Evolutionary conservation across 2,797 vertebrate genomes (phyloP).

Genomic region (Rhinophrynus dorsalis): DNA sequence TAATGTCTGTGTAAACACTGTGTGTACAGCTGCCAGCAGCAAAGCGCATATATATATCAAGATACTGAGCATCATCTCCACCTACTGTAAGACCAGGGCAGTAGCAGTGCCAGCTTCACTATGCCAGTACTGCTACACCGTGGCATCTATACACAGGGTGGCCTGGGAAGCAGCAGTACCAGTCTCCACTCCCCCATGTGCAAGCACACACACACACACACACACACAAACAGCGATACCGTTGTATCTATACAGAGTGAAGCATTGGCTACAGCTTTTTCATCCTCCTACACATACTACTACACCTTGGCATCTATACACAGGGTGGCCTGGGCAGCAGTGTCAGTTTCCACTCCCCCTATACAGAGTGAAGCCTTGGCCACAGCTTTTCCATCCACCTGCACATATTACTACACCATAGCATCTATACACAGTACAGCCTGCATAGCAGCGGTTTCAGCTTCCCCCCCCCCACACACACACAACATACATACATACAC

Average conservation of each 20-base stretch:
- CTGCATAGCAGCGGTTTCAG: not conserved
- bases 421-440: not conserved
- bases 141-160: too few species aligned
- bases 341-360: not conserved
- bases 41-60: not conserved
- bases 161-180: slow-evolving; percentile 1
- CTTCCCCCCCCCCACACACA: not conserved
- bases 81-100: not conserved
- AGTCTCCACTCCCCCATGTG: not conserved
- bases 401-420: not conserved
- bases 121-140: too few species aligned
- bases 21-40: not conserved
- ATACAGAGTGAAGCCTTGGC: not conserved
- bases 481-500: too few species aligned
- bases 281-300: too few species aligned
- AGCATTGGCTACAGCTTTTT: too few species aligned
- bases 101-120: not conserved
- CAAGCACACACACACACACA: too few species aligned
- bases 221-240: too few species aligned
- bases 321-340: too few species aligned
- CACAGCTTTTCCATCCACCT: not conserved
- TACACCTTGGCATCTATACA: too few species aligned
- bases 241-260: not conserved
- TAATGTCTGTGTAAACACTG: slow-evolving; percentile 37
- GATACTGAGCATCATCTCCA: not conserved